Conservation (phyloP, 2,888 invertebrate species). For the Agrotis ipsilon region DNA sequence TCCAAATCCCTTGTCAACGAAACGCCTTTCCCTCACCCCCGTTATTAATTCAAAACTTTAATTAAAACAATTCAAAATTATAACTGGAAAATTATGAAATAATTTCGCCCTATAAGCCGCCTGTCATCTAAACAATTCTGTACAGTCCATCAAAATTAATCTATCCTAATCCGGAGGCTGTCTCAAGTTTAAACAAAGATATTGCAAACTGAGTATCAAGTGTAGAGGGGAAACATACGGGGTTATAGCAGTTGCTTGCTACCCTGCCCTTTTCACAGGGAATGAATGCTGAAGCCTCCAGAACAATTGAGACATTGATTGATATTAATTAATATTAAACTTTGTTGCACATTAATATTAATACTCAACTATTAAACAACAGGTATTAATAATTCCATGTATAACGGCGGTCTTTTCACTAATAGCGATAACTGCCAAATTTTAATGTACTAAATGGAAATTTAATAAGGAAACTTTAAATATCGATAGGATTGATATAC, state of each 20-base stretch:
- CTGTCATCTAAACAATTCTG: conserved; percentile 89
- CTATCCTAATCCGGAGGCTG: conserved; percentile 86
- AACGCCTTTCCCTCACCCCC: conserved; percentile 71
- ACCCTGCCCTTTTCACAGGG: no score
- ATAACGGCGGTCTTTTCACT: no score
- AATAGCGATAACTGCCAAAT: no score
- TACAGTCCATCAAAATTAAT: conserved; percentile 90
- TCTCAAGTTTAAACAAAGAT: conserved; percentile 89
- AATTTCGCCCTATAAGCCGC: conserved; percentile 83
- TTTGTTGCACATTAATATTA: no score
- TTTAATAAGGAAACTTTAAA: no score
- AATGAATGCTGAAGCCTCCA: background rate
- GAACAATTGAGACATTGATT: no score
- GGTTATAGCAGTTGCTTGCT: background rate
- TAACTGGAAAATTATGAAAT: conserved; percentile 86
- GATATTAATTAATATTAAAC: no score
- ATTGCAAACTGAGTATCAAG: conserved; percentile 86
- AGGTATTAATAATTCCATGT: no score
- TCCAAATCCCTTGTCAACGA: conserved; percentile 77
- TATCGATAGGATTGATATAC: no score
- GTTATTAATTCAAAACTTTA: conserved; percentile 84
- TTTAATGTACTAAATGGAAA: no score
- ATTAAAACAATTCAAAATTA: conserved; percentile 86
- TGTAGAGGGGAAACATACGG: conserved; percentile 61
- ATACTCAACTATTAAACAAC: no score